These are phyloP conservation scores for Eulemur coronatus DNA, from an alignment of 2,797 vertebrate species.

Conservation along the genomic window DNA sequence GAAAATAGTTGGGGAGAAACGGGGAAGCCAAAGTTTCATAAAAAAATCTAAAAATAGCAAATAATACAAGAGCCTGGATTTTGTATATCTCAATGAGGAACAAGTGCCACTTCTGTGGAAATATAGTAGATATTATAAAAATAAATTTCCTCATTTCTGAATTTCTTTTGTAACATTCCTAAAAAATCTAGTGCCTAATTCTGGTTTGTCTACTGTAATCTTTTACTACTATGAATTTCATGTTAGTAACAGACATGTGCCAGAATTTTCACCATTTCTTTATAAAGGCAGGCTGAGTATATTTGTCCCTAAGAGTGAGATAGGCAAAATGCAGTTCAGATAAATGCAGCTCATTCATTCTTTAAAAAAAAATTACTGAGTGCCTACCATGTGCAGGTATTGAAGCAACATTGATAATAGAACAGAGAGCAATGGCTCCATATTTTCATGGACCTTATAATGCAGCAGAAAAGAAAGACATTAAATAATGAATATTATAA, in stretches of 20 bases:
- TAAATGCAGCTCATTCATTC: not conserved
- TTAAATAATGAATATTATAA: conserved; percentile 2
- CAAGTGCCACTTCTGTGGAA: not conserved
- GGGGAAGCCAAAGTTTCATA: not conserved
- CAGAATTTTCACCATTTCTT: not conserved
- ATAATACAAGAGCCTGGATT: not conserved
- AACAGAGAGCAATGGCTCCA: not conserved
- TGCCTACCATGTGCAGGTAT: not conserved
- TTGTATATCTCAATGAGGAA: not conserved
- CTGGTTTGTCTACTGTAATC: not conserved
- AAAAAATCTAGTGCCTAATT: not conserved
- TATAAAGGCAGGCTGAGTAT: conserved; percentile 16
- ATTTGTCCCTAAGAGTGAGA: not conserved
- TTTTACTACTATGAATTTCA: not conserved
- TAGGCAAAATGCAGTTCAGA: not conserved
- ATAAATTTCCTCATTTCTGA: not conserved
- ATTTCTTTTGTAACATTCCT: not conserved
- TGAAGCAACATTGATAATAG: not conserved
- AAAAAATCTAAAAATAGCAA: conserved; percentile 39
- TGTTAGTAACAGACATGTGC: not conserved
- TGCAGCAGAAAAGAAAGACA: not conserved
- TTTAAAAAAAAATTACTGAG: not conserved
- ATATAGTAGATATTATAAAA: not conserved
- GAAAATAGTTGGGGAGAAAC: not conserved
- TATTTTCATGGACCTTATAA: not conserved